These are phyloP conservation scores for Dinoponera quadriceps DNA, from an alignment of 1,140 invertebrate species.

Conservation along the genomic window DNA sequence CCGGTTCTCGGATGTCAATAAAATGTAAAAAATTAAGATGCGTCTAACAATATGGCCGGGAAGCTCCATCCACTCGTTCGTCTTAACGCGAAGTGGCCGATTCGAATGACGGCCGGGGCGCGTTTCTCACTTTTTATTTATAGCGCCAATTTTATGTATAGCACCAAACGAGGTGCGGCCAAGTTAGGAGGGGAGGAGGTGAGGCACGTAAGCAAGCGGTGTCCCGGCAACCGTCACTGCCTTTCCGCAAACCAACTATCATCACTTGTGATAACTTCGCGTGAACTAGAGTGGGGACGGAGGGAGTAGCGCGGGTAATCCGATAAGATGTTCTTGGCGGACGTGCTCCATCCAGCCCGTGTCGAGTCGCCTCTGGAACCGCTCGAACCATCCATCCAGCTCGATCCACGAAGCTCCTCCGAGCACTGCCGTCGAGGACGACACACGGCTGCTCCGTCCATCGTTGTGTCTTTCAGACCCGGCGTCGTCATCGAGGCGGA, in stretches of 20 bases:
- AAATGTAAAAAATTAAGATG: too few species aligned
- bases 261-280: constrained; percentile 79
- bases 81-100: not conserved
- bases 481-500: not conserved
- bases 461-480: constrained; percentile 7
- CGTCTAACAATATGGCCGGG: too few species aligned
- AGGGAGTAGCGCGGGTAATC: constrained; percentile 75
- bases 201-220: constrained; percentile 63
- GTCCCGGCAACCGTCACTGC: constrained; percentile 60
- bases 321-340: constrained; percentile 81
- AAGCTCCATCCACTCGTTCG: too few species aligned
- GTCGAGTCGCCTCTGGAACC: constrained; percentile 40
- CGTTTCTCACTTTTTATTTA: too few species aligned
- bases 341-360: constrained; percentile 73
- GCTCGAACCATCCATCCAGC: constrained; percentile 5
- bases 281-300: constrained; percentile 6
- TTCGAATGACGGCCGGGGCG: not conserved
- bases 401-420: constrained; percentile 5
- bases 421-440: constrained; percentile 33
- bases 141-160: constrained; percentile 60
- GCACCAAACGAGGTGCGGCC: constrained; percentile 49
- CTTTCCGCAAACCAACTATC: constrained; percentile 82
- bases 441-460: not conserved
- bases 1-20: too few species aligned
- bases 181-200: too few species aligned